phyloP scores from a whole-genome alignment of 2,113 vertebrate species.

The Echinops telfairi region DNA sequence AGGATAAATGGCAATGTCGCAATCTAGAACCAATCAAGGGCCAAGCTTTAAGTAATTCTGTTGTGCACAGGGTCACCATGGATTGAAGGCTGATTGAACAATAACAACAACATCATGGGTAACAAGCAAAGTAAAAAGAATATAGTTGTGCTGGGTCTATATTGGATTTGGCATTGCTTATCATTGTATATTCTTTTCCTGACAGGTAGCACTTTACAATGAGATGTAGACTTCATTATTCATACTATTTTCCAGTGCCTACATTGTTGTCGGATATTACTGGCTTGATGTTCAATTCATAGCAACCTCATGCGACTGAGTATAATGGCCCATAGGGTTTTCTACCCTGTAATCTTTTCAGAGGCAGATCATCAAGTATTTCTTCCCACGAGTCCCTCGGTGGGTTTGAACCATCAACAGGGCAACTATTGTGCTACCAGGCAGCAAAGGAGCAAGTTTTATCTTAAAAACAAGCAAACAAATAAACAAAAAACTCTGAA shows the following conservation, averaged over 20 bases:
- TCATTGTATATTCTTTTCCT: conserved; percentile 40
- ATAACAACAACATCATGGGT: not conserved
- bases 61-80: not conserved
- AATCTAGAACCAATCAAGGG: no score
- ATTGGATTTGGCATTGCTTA: conserved; percentile 28
- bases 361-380: not conserved
- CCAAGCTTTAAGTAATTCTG: no score
- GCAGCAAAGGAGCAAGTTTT: not conserved
- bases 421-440: not conserved
- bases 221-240: not conserved
- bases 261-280: not conserved
- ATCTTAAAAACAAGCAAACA: conserved; percentile 28
- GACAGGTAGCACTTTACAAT: conserved; percentile 4
- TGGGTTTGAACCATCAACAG: not conserved
- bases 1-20: not conserved
- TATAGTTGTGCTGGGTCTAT: not conserved
- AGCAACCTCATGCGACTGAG: not conserved
- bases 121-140: conserved; percentile 31
- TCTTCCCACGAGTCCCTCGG: not conserved
- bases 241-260: not conserved
- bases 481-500: no score
- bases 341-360: not conserved
- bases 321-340: not conserved
- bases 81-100: not conserved
- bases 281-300: not conserved